Base-by-base conservation (phyloP, 2,888 invertebrate species). In the Netelia melanura region DNA sequence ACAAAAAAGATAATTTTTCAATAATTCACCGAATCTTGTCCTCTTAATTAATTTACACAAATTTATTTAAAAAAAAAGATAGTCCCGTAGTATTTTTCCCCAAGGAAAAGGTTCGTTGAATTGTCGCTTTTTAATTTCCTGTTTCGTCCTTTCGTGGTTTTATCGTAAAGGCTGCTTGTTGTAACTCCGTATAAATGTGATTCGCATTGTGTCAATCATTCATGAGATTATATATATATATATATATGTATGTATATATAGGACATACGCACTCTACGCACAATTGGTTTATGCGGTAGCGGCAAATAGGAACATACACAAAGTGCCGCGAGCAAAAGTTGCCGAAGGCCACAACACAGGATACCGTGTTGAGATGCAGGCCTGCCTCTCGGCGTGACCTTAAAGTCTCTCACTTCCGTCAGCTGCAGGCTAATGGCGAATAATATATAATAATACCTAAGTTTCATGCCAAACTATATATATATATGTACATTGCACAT, bases 341-440 rank as follows among this genome's bases (percentile, higher is more conserved):
- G 78, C 86, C 89, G 91, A 92, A 92, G 92, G 92, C 92, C 92
- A 89, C 61, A 25, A 30, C 74, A 44, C 23, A 56, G 85, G 87
- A 85, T 89, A 89, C 87, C 62, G 90, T 86, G 89, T 90, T 89
- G 89, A 92, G 92, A 92, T 92, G 92, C 92, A 91, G 90, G 90
- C 88, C 90, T 89, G 90, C 88, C 88, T 90, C 89, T 88, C 83
- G 86, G 86, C 68, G 85, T 90, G 92, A 92, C 92, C 92, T 92
- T 92, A 91, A 48, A 88, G 91, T 89, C 90, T 88, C 89, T 90
- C 89, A 90, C 92, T 92, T 92, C 92, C 92, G 92, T 92, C 92
- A 92, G 92, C 91, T 92, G 92, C 91, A 91, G 91, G 90, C 91
- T 91, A 91, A 91, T 92, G 89, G 90, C 89, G 90, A 91, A 90